Conservation (phyloP, 2,113 vertebrate species). For the Ciconia boyciana region DNA sequence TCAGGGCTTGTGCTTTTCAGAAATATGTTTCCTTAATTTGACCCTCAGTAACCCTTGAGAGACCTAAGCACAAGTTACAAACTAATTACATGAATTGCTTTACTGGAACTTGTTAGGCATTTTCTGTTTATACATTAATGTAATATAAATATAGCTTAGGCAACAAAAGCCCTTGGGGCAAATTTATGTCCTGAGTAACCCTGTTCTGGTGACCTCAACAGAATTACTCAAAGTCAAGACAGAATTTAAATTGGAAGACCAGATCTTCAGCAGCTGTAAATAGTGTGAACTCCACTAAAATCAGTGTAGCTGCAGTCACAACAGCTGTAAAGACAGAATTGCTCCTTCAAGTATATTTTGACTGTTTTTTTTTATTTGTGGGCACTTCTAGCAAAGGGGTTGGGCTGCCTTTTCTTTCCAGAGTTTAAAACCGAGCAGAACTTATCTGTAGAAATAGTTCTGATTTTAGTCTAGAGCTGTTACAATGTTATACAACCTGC, state of each 20-base stretch:
- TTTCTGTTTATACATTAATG: slow-evolving; percentile 67
- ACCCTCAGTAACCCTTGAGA: slow-evolving; percentile 38
- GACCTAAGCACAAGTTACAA: slow-evolving; percentile 28
- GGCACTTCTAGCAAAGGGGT: background rate
- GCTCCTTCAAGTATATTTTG: background rate
- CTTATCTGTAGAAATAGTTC: background rate
- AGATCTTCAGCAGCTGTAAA: slow-evolving; percentile 31
- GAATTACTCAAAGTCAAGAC: slow-evolving; percentile 65
- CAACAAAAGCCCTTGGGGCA: slow-evolving; percentile 50
- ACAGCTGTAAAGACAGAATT: background rate
- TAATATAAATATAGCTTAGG: slow-evolving; percentile 50
- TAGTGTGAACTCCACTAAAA: background rate
- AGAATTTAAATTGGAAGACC: slow-evolving; percentile 55
- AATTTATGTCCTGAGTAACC: slow-evolving; percentile 59
- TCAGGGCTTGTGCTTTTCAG: background rate
- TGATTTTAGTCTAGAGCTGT: background rate
- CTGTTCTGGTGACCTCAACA: slow-evolving; percentile 50
- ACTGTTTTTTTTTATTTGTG: background rate
- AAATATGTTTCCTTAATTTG: slow-evolving; percentile 16
- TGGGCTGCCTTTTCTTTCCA: background rate
- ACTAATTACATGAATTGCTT: slow-evolving; percentile 42
- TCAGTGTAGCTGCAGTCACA: background rate
- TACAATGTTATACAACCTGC: background rate
- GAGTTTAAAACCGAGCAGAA: background rate
- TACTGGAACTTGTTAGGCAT: slow-evolving; percentile 37